These are phyloP conservation scores for Caenorhabditis elegans DNA, from an alignment of 1,140 invertebrate species.

Conservation along the genomic window DNA sequence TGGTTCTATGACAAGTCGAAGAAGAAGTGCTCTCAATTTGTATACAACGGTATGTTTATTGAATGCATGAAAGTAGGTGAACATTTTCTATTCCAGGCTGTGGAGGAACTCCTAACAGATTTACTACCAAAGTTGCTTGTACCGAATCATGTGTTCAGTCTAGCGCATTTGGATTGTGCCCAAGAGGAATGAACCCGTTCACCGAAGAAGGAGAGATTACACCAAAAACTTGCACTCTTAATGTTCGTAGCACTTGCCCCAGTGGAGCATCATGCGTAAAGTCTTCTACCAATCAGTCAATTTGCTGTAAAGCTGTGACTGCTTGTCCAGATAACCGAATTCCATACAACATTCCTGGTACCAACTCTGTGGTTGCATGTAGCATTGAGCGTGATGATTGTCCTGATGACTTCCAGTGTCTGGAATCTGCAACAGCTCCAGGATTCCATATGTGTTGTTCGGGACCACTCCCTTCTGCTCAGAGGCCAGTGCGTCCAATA, in stretches of 20 bases:
- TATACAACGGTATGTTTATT: constrained; percentile 64
- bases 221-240: constrained; percentile 49
- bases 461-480: constrained; percentile 32
- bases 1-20: constrained; percentile 67
- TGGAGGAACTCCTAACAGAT: constrained; percentile 62
- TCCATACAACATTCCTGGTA: constrained; percentile 63
- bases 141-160: constrained; percentile 52
- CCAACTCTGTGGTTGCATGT: constrained; percentile 65
- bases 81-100: constrained; percentile 52
- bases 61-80: not conserved
- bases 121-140: constrained; percentile 53
- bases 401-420: constrained; percentile 40
- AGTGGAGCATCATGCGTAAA: constrained; percentile 59
- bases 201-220: constrained; percentile 37
- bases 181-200: constrained; percentile 61
- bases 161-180: constrained; percentile 58
- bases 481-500: not conserved
- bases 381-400: constrained; percentile 53
- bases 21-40: constrained; percentile 66
- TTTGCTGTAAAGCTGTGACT: constrained; percentile 58
- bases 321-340: constrained; percentile 56
- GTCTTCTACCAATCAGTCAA: constrained; percentile 54
- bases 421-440: constrained; percentile 48
- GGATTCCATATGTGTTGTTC: constrained; percentile 66
- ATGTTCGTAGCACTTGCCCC: constrained; percentile 36